phyloP scores from a whole-genome alignment of 1,140 invertebrate species.

The Aphelenchoides fujianensis region DNA sequence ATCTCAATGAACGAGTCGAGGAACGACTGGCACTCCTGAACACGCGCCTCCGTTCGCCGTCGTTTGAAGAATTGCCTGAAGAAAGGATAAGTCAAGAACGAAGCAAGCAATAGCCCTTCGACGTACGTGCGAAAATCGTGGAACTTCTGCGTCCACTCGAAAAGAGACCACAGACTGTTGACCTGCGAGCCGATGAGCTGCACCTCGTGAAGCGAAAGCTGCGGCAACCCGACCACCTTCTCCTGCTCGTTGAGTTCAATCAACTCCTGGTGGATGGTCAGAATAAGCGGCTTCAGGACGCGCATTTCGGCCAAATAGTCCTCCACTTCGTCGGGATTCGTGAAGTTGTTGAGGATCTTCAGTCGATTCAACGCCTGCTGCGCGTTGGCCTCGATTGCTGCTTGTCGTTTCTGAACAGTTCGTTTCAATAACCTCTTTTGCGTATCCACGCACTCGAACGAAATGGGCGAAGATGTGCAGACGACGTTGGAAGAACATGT shows the following conservation, averaged over 20 bases:
- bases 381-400: slow-evolving; percentile 7
- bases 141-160: slow-evolving; percentile 41
- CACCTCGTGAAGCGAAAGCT: slow-evolving; percentile 20
- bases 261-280: slow-evolving; percentile 34
- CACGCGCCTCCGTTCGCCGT: slow-evolving; percentile 32
- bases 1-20: slow-evolving; percentile 32
- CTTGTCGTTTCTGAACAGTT: slow-evolving; percentile 37
- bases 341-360: slow-evolving; percentile 38
- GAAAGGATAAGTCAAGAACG: slow-evolving; percentile 25
- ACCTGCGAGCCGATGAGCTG: slow-evolving; percentile 29
- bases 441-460: slow-evolving; percentile 21
- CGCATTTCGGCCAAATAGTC: slow-evolving; percentile 37
- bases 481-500: slow-evolving; percentile 39
- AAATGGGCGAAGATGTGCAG: slow-evolving; percentile 42
- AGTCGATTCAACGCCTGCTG: slow-evolving; percentile 29
- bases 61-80: slow-evolving; percentile 38
- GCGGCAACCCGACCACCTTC: slow-evolving; percentile 34
- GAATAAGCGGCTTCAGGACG: slow-evolving; percentile 30
- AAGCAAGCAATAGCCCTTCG: not conserved
- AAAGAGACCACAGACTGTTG: slow-evolving; percentile 34
- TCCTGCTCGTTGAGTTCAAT: slow-evolving; percentile 37
- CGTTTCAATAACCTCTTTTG: slow-evolving; percentile 1
- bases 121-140: slow-evolving; percentile 33
- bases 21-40: slow-evolving; percentile 37
- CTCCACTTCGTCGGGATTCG: slow-evolving; percentile 34